Evolutionary conservation across 1,140 invertebrate species (phyloP), one percentile per base, ranked within the genome.

Genomic region (Cecropterus lyciades): DNA sequence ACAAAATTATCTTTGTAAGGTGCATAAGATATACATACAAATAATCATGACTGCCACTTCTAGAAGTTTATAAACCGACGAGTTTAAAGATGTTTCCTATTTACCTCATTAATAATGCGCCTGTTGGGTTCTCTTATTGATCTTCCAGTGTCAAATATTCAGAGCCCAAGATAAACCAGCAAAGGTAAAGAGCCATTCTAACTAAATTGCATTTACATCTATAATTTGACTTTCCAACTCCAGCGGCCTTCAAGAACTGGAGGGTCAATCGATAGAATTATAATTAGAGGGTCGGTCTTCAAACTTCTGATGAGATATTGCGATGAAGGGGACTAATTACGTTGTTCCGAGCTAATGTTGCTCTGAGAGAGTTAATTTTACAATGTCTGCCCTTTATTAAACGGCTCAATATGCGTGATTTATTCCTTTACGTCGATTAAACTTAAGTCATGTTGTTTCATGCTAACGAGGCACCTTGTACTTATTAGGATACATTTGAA

Each of bases 191-290:
- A 60, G 57, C 43, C 45, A 48, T 48, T 60, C 43, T 60, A 60
- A 49, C 46, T 62, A 62, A 62, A 62, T 62, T 62, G 45, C 46
- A 62, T 62, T 62, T 51, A 62, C 57, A 62, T 62, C 57, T 62
- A 24, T 62, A 62, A 62, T 62, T 62, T 62, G 46, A 62, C 46
- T 62, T 51, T 40, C n/a, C 15, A 62, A 40, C 57, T 62, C 16
- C 1, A 30, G 6, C 27, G 14, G 33, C 13, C 33, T 33, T 49
- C 57, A 51, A 62, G 57, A 46, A 49, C 57, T 33, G 16, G 11
- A 13, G 30, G 45, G 45, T 62, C 57, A 51, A 62, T 62, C 57
- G 57, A 62, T 62, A 33, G 57, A 40, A 40, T 62, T 62, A 62
- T 62, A 62, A 62, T 62, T 49, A 62, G 45, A 62, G 59, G 57